A percentile compares a stretch with the other conserved stretches of the same genome.
Conservation (phyloP, 2,888 invertebrate genomes). For the Ceraclea dissimilis region DNA sequence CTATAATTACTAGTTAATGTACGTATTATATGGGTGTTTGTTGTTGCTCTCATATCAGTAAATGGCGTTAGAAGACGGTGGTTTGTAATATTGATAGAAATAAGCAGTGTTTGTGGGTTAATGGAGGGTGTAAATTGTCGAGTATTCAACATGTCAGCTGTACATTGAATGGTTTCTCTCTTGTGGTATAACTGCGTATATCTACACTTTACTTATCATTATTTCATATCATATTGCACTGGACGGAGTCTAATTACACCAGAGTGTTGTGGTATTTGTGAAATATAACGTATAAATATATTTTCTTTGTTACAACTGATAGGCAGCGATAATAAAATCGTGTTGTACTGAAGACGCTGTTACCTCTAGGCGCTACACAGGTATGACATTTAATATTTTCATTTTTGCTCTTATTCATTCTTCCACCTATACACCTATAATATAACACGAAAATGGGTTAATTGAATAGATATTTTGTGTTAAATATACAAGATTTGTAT, state of each 20-base stretch:
- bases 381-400: too few relatives aligned
- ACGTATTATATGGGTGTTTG: background rate
- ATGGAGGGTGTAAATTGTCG: constrained; percentile 17
- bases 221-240: background rate
- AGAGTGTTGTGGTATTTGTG: background rate
- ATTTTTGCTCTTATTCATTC: too few relatives aligned
- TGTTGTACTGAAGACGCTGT: too few relatives aligned
- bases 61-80: background rate
- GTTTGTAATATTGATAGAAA: background rate
- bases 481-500: too few relatives aligned
- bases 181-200: constrained; percentile 4
- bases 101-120: constrained; percentile 1
- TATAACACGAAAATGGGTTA: too few relatives aligned
- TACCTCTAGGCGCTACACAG: too few relatives aligned
- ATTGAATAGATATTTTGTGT: too few relatives aligned
- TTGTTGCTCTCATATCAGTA: background rate
- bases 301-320: background rate
- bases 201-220: background rate
- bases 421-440: too few relatives aligned
- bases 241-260: background rate
- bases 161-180: constrained; percentile 15
- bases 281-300: background rate
- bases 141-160: constrained; percentile 22
- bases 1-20: background rate
- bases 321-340: too few relatives aligned